Conservation (phyloP, 1,140 invertebrate genomes). For the Mylabris phalerata region DNA sequence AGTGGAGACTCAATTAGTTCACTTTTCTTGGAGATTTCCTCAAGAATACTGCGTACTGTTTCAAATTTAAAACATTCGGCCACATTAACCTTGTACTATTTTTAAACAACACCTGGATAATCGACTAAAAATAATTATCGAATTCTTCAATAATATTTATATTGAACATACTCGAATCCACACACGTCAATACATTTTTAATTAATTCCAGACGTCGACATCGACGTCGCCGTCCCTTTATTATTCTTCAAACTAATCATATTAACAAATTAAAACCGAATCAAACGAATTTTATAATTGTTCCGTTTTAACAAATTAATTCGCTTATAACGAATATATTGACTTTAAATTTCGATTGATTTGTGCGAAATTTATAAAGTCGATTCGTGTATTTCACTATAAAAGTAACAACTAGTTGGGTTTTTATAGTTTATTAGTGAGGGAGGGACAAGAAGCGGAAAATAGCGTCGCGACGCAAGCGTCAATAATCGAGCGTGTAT, state of each 20-base stretch:
- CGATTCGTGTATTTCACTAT: conserved; percentile 10
- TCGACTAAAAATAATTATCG: neutral
- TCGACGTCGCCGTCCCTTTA: neutral
- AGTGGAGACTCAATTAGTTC: no score
- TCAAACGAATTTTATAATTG: no score
- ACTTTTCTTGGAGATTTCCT: no score
- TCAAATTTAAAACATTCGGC: no score
- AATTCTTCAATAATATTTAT: neutral
- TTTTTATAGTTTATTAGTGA: neutral
- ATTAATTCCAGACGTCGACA: neutral
- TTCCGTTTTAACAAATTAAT: no score
- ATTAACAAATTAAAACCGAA: neutral
- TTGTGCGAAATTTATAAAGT: neutral
- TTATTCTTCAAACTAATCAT: neutral
- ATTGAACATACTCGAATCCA: neutral
- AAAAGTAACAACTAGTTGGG: conserved; percentile 14
- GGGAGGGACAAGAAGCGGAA: neutral
- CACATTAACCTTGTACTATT: neutral
- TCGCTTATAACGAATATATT: no score
- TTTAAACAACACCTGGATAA: neutral
- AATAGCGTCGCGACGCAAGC: conserved; percentile 11
- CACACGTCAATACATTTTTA: neutral
- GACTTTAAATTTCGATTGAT: no score
- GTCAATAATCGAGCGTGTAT: conserved; percentile 6
- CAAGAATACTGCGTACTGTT: no score